These are phyloP conservation scores for Folsomia candida DNA, from an alignment of 2,888 invertebrate genomes.

Conservation along the genomic window DNA sequence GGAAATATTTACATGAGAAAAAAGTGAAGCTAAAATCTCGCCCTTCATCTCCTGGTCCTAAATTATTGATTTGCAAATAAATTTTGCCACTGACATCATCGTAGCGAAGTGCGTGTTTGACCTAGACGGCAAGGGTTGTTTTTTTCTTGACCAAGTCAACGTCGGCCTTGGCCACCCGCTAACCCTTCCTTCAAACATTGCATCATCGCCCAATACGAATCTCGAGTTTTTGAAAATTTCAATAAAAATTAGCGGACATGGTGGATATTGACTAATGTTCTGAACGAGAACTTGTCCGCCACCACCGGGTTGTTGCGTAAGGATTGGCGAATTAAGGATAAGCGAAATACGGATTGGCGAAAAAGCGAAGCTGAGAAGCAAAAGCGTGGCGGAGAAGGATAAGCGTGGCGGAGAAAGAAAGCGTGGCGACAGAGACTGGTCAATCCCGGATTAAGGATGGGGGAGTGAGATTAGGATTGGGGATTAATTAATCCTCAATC, in stretches of 20 bases:
- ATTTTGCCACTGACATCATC: conserved; percentile 87
- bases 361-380: no score
- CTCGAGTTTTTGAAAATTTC: conserved; percentile 92
- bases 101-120: conserved; percentile 85
- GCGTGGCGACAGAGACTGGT: no score
- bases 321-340: no score
- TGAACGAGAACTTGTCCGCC: conserved; percentile 18
- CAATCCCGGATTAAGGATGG: no score
- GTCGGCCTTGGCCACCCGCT: conserved; percentile 87
- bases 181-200: conserved; percentile 86
- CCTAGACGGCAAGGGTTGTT: conserved; percentile 55
- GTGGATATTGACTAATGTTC: conserved; percentile 26
- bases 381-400: no score
- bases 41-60: conserved; percentile 81
- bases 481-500: no score
- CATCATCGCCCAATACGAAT: conserved; percentile 91
- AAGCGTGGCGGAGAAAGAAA: no score
- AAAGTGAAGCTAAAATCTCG: not conserved
- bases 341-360: no score
- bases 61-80: conserved; percentile 85
- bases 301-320: conserved; percentile 24
- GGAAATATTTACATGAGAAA: no score
- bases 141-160: conserved; percentile 65
- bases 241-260: conserved; percentile 82
- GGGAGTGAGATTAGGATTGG: no score